phyloP scores from a whole-genome alignment of 2,888 invertebrate genomes.

The Clunio marinus region DNA sequence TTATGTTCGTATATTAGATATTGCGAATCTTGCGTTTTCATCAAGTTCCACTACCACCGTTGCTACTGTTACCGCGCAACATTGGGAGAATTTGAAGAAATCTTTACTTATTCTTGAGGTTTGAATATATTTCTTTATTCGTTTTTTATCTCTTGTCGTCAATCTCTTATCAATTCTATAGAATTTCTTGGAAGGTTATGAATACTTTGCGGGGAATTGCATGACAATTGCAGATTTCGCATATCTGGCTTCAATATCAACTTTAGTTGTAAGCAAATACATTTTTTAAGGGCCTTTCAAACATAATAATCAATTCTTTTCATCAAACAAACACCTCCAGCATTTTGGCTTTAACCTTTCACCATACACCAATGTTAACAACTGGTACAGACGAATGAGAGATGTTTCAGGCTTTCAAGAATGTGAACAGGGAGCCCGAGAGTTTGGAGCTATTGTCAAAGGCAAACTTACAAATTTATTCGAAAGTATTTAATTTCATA shows the following conservation, averaged over 20 bases:
- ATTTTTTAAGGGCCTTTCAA: no score
- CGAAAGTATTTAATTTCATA: background rate
- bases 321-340: no score
- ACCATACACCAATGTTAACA: conserved; percentile 50
- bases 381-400: conserved; percentile 53
- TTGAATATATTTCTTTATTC: background rate
- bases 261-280: conserved; percentile 23
- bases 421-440: conserved; percentile 17
- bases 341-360: conserved; percentile 49
- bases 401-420: conserved; percentile 34
- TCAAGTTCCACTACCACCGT: background rate
- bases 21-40: conserved; percentile 43
- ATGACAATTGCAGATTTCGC: conserved; percentile 55
- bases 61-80: conserved; percentile 11
- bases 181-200: conserved; percentile 51
- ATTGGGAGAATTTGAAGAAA: conserved; percentile 48
- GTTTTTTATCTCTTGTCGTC: background rate
- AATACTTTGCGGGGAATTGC: conserved; percentile 53
- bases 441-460: conserved; percentile 22
- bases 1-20: conserved; percentile 51
- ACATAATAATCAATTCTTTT: no score
- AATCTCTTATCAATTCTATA: background rate
- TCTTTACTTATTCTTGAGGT: conserved; percentile 52
- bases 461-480: background rate
- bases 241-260: conserved; percentile 50